These are phyloP conservation scores for Coptotermes formosanus DNA, from an alignment of 1,140 invertebrate species.

Conservation along the genomic window DNA sequence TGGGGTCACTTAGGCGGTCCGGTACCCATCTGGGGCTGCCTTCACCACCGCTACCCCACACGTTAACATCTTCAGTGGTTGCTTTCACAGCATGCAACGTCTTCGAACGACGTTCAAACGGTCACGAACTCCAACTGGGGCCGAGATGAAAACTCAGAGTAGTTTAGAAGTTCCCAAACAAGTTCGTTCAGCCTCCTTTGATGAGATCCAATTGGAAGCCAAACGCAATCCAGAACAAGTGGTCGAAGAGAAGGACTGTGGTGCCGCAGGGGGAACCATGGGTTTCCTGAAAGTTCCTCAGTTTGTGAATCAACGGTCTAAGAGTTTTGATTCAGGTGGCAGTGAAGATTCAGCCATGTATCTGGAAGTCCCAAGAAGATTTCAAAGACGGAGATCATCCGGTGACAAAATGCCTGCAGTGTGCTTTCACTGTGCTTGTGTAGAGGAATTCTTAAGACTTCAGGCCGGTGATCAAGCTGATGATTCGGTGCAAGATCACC, in stretches of 20 bases:
- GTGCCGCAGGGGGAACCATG: constrained; percentile 47
- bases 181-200: constrained; percentile 80
- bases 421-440: constrained; percentile 63
- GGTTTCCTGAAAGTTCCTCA: constrained; percentile 61
- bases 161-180: constrained; percentile 85
- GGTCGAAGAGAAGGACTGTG: constrained; percentile 44
- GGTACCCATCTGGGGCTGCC: background rate
- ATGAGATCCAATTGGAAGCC: constrained; percentile 80
- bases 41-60: background rate
- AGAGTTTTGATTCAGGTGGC: constrained; percentile 73
- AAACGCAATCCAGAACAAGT: constrained; percentile 55
- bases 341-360: constrained; percentile 61
- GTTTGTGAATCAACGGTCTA: constrained; percentile 62
- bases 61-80: background rate
- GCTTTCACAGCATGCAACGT: constrained; percentile 63
- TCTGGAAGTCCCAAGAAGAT: constrained; percentile 64
- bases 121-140: constrained; percentile 79
- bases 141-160: constrained; percentile 86
- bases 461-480: constrained; percentile 32
- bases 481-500: constrained; percentile 37
- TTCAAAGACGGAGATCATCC: constrained; percentile 60
- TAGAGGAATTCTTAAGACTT: constrained; percentile 47
- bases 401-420: constrained; percentile 57
- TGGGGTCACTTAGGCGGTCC: background rate
- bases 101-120: constrained; percentile 82